These are phyloP conservation scores for Pharmacophagus antenor DNA, from an alignment of 2,888 invertebrate species.

Conservation along the genomic window DNA sequence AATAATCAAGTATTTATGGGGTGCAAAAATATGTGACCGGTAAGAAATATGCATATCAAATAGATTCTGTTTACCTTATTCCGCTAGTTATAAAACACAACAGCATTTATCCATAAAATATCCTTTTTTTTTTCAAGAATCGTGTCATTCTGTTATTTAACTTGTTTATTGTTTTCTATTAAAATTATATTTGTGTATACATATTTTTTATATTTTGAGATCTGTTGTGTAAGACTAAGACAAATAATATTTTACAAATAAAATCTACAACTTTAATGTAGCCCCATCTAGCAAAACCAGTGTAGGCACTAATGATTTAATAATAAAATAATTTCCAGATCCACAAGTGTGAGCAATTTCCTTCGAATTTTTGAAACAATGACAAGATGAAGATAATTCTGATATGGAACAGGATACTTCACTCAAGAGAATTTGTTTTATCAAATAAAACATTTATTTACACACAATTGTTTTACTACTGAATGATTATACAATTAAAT, in stretches of 20 bases:
- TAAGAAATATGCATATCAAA: background rate
- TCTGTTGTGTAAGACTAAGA: background rate
- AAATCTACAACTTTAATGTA: too few species aligned
- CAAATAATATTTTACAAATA: background rate
- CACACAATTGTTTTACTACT: constrained; percentile 37
- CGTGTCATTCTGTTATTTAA: too few species aligned
- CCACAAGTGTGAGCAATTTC: background rate
- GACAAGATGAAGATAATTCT: background rate
- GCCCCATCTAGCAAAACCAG: too few species aligned
- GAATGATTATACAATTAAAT: constrained; percentile 38
- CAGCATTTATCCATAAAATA: too few species aligned
- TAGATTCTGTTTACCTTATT: background rate
- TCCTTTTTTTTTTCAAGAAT: too few species aligned
- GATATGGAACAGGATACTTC: background rate
- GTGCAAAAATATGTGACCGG: background rate
- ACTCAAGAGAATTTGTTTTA: constrained; percentile 8
- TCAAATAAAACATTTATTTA: constrained; percentile 39
- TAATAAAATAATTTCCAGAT: background rate
- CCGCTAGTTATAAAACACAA: background rate
- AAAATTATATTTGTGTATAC: too few species aligned
- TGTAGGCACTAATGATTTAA: too few species aligned
- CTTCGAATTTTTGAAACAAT: background rate
- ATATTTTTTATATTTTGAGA: too few species aligned
- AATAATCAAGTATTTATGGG: background rate
- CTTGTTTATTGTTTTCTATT: too few species aligned